These are phyloP conservation scores for Lagenorhynchus albirostris DNA, from an alignment of 2,113 vertebrate genomes.

Conservation along the genomic window DNA sequence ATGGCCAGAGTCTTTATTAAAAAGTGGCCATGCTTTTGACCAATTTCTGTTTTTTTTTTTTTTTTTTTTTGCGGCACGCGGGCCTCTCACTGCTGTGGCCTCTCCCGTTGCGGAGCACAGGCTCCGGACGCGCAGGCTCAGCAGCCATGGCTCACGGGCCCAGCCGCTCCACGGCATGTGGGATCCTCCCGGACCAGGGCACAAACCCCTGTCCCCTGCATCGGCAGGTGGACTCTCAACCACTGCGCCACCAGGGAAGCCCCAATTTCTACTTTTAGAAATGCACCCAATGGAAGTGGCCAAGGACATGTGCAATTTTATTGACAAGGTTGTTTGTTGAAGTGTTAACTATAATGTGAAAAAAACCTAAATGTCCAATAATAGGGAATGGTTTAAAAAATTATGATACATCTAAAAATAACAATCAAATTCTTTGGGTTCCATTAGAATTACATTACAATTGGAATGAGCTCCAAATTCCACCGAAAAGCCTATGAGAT, in stretches of 20 bases:
- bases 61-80: too few species aligned
- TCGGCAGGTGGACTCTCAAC: too few species aligned
- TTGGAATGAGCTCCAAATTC: not conserved
- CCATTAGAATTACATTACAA: not conserved
- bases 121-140: too few species aligned
- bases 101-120: too few species aligned
- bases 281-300: not conserved
- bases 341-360: not conserved
- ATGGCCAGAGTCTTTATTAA: not conserved
- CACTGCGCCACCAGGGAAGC: too few species aligned
- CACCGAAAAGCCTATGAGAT: not conserved
- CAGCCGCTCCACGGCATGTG: too few species aligned
- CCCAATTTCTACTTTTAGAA: not conserved
- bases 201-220: fast-evolving
- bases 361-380: not conserved
- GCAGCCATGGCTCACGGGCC: too few species aligned
- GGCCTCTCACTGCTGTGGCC: too few species aligned
- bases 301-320: not conserved
- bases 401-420: not conserved
- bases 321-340: not conserved
- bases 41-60: not conserved
- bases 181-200: too few species aligned
- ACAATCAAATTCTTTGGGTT: not conserved
- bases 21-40: not conserved
- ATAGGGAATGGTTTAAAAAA: not conserved